A percentile compares a stretch with the other conserved stretches of the same genome.
phyloP scores from a whole-genome alignment of 2,113 vertebrate species.

The Saccopteryx leptura region DNA sequence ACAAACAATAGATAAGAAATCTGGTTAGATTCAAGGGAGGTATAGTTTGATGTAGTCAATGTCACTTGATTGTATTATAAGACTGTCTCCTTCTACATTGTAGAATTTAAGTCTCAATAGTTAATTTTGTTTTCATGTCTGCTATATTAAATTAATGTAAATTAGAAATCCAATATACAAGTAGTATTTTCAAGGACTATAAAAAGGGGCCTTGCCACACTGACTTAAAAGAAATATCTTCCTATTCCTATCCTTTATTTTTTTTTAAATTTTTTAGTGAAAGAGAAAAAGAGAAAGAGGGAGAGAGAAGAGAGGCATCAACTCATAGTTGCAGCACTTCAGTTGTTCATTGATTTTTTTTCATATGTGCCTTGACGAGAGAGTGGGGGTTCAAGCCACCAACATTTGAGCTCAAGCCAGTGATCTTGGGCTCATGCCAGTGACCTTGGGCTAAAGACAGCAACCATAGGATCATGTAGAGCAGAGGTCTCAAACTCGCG shows the following conservation, averaged over 20 bases:
- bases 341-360: too few species aligned
- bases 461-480: too few species aligned
- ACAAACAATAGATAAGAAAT: background rate
- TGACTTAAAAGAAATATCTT: conserved; percentile 1
- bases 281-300: too few species aligned
- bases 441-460: too few species aligned
- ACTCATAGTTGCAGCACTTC: too few species aligned
- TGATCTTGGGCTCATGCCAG: too few species aligned
- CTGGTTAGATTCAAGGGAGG: background rate
- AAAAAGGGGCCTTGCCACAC: background rate
- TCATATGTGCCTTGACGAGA: too few species aligned
- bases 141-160: background rate
- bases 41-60: background rate
- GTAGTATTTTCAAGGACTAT: background rate
- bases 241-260: background rate
- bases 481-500: too few species aligned
- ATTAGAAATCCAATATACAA: background rate
- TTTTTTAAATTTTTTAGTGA: too few species aligned
- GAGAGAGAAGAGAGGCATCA: too few species aligned
- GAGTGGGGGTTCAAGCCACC: too few species aligned
- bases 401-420: too few species aligned
- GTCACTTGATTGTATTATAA: background rate
- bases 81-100: background rate
- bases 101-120: background rate
- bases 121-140: background rate